Evolutionary conservation across 2,797 vertebrate genomes (phyloP).

Genomic region (Pantherophis vulpinus): DNA sequence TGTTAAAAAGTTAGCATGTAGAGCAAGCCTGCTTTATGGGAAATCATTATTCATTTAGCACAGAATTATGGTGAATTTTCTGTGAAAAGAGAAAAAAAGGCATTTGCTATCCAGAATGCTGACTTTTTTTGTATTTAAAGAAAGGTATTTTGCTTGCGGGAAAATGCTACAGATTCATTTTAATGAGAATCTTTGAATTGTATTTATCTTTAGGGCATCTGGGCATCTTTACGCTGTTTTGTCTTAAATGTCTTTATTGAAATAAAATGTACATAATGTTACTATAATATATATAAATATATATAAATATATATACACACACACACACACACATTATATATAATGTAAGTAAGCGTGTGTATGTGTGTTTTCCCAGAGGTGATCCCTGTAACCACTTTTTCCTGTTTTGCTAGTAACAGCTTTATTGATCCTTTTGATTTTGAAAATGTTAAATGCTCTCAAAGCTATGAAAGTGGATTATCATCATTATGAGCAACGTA

Average conservation of each 20-base stretch:
- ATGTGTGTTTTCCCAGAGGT: slow-evolving; percentile 71
- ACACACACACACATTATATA: neutral
- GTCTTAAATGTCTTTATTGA: slow-evolving; percentile 82
- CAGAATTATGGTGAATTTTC: slow-evolving; percentile 90
- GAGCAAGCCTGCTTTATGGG: slow-evolving; percentile 91
- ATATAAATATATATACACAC: neutral
- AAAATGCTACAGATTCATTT: slow-evolving; percentile 83
- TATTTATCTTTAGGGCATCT: slow-evolving; percentile 91
- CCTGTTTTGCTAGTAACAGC: slow-evolving; percentile 47
- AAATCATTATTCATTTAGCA: slow-evolving; percentile 87
- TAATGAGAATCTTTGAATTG: slow-evolving; percentile 86
- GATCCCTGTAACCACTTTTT: slow-evolving; percentile 50
- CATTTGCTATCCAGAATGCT: slow-evolving; percentile 81
- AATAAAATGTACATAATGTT: slow-evolving; percentile 82
- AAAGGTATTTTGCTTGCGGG: slow-evolving; percentile 88
- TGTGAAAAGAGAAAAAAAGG: slow-evolving; percentile 77
- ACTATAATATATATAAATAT: slow-evolving; percentile 44
- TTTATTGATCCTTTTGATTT: slow-evolving; percentile 30
- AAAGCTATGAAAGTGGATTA: neutral
- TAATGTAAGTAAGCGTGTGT: slow-evolving; percentile 16
- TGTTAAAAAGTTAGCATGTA: slow-evolving; percentile 91
- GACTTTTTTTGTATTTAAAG: slow-evolving; percentile 76
- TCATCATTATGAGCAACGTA: neutral
- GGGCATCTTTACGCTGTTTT: slow-evolving; percentile 85
- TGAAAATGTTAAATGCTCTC: slow-evolving; percentile 40